phyloP scores from a whole-genome alignment of 2,888 invertebrate genomes.

The Keiferia lycopersicella region DNA sequence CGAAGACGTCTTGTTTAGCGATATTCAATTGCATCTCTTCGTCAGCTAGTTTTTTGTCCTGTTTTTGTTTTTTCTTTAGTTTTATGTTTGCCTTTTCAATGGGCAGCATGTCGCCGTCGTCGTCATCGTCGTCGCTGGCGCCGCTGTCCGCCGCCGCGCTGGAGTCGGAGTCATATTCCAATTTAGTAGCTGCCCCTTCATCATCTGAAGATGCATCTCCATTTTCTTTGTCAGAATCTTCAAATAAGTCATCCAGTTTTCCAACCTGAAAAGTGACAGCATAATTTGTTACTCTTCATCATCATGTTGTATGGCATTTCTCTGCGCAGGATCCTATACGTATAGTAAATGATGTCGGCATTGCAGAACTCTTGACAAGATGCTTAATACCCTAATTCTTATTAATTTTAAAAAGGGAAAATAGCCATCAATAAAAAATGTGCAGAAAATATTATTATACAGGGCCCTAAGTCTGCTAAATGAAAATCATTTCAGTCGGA shows the following conservation, averaged over 20 bases:
- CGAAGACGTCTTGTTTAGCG: constrained; percentile 87
- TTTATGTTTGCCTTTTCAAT: constrained; percentile 92
- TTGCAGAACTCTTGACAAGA: no score
- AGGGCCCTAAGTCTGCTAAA: no score
- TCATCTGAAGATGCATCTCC: constrained; percentile 59
- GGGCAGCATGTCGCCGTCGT: constrained; percentile 87
- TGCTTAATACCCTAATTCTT: no score
- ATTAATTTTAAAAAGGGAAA: no score
- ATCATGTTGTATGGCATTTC: background rate
- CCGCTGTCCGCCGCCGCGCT: constrained; percentile 55
- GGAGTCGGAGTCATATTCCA: constrained; percentile 64
- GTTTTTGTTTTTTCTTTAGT: constrained; percentile 86
- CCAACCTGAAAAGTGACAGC: constrained; percentile 62
- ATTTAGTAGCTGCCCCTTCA: constrained; percentile 52
- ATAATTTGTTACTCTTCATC: background rate
- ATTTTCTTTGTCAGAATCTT: constrained; percentile 70
- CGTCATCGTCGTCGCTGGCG: constrained; percentile 58
- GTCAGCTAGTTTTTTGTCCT: constrained; percentile 87
- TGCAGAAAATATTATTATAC: no score
- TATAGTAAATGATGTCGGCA: no score
- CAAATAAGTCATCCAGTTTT: constrained; percentile 78
- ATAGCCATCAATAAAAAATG: no score
- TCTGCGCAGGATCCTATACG: no score
- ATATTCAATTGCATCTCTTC: constrained; percentile 92
- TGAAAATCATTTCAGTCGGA: no score